A percentile compares a stretch with the other conserved stretches of the same genome.
Evolutionary conservation across 2,888 invertebrate genomes (phyloP).

Genomic region (Prosopocoilus inquinatus): DNA sequence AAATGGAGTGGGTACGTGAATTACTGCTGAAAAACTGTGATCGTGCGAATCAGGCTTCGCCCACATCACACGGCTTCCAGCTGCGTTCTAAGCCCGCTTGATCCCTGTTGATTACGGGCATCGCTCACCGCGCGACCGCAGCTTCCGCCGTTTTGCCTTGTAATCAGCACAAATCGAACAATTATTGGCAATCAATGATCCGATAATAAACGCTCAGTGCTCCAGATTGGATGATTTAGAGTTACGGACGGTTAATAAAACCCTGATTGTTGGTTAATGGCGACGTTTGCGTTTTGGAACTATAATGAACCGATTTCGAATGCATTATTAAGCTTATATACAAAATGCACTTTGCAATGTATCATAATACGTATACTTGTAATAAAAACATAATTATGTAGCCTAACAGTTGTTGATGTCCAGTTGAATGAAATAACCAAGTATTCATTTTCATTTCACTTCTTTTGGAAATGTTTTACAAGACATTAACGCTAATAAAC

Average conservation of each 20-base stretch:
- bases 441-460: no score
- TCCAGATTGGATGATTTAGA: slow-evolving; percentile 23
- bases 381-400: no score
- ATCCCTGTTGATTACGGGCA: slow-evolving; percentile 19
- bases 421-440: no score
- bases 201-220: slow-evolving; percentile 39
- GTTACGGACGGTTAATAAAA: slow-evolving; percentile 18
- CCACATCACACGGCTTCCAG: slow-evolving; percentile 20
- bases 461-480: no score
- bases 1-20: slow-evolving; percentile 18
- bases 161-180: slow-evolving; percentile 50
- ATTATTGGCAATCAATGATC: slow-evolving; percentile 50
- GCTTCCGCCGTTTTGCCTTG: slow-evolving; percentile 48
- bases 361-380: no score
- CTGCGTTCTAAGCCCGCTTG: slow-evolving; percentile 12
- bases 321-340: not conserved
- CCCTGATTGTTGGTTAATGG: slow-evolving; percentile 2
- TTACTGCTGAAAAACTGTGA: slow-evolving; percentile 24
- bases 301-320: slow-evolving; percentile 1
- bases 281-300: not conserved
- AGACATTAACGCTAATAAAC: no score
- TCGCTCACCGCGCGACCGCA: slow-evolving; percentile 35
- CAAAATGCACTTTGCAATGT: no score
- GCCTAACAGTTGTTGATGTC: no score
- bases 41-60: slow-evolving; percentile 20